Conservation (phyloP, 2,113 vertebrate species). For the Vidua macroura region DNA sequence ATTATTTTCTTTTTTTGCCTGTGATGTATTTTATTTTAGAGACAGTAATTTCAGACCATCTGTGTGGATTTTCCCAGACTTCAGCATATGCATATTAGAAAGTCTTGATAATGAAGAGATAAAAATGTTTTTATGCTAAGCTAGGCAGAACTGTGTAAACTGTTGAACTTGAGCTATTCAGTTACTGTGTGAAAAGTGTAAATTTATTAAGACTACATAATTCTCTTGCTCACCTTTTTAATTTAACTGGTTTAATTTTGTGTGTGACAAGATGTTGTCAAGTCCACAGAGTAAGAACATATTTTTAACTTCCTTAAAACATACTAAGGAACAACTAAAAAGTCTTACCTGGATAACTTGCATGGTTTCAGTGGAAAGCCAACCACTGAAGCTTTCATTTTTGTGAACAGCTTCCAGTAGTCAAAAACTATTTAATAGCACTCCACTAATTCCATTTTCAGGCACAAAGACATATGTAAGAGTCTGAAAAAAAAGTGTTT, state of each 20-base stretch:
- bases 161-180: not conserved
- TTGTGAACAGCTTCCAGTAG: not conserved
- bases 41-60: not conserved
- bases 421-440: not conserved
- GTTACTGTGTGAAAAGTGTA: not conserved
- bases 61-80: not conserved
- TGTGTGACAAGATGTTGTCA: not conserved
- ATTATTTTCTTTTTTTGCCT: not conserved
- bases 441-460: not conserved
- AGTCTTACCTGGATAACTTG: not conserved
- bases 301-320: not conserved
- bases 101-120: not conserved
- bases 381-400: not conserved
- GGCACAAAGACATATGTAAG: not conserved
- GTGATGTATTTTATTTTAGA: constrained; percentile 8
- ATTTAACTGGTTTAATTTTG: not conserved
- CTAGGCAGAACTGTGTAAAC: not conserved
- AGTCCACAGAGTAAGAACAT: not conserved
- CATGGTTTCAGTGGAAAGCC: not conserved
- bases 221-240: not conserved
- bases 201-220: not conserved
- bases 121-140: not conserved
- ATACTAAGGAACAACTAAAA: not conserved
- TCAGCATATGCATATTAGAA: not conserved
- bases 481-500: not conserved